Evolutionary conservation across 2,797 vertebrate species (phyloP).

Genomic region (Spinus olivaceus): DNA sequence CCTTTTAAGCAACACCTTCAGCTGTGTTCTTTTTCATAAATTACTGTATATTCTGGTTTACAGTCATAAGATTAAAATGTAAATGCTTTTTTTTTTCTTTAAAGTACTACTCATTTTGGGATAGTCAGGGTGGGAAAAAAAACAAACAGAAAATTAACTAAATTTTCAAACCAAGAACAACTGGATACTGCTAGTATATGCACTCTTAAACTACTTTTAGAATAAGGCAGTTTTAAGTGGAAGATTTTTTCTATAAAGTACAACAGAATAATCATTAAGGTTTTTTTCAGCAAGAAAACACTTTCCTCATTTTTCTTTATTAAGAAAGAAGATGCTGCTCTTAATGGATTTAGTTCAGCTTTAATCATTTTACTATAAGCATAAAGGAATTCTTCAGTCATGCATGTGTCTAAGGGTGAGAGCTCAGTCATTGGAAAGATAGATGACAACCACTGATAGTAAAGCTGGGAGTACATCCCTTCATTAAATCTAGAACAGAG

Average conservation of each 20-base stretch:
- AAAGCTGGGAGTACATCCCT: fast-evolving
- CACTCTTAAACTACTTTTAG: not conserved
- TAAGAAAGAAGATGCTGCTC: not conserved
- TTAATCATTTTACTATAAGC: not conserved
- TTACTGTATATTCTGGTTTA: not conserved
- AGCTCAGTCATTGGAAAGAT: not conserved
- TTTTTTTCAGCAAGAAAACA: not conserved
- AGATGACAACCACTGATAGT: not conserved
- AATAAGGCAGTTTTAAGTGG: not conserved
- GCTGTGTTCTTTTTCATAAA: not conserved
- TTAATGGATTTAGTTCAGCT: not conserved
- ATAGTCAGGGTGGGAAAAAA: not conserved
- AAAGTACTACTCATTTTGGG: not conserved
- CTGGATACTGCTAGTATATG: not conserved
- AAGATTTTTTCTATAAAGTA: not conserved
- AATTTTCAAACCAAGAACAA: not conserved
- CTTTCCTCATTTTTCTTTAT: not conserved
- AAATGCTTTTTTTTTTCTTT: not conserved
- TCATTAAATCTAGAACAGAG: not conserved
- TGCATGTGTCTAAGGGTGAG: fast-evolving
- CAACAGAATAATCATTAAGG: not conserved
- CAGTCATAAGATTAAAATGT: not conserved
- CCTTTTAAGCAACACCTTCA: not conserved
- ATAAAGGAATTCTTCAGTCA: not conserved
- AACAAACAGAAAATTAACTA: not conserved